phyloP scores from a whole-genome alignment of 1,140 invertebrate genomes.

The Phocides pigmalion region DNA sequence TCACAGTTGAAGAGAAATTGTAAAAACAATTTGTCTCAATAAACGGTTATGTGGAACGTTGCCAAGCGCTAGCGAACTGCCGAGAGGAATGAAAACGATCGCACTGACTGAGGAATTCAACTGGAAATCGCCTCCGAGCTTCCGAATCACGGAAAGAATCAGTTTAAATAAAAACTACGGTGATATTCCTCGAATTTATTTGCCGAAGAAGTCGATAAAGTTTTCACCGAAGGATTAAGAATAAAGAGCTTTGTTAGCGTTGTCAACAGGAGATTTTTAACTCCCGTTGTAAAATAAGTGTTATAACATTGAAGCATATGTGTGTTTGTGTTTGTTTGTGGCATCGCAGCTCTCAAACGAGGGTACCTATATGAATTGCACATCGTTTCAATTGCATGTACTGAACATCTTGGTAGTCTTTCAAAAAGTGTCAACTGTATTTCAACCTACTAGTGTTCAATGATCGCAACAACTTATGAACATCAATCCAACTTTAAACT shows the following conservation, averaged over 20 bases:
- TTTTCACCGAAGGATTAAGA: background rate
- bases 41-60: constrained; percentile 21
- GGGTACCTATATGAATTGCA: too few relatives aligned
- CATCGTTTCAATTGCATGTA: too few relatives aligned
- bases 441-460: too few relatives aligned
- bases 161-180: constrained; percentile 11
- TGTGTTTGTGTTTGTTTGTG: too few relatives aligned
- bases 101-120: constrained; percentile 10
- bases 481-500: too few relatives aligned
- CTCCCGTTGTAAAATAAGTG: too few relatives aligned
- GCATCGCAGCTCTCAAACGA: too few relatives aligned
- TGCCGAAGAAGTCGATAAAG: background rate
- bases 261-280: background rate
- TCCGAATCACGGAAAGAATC: constrained; percentile 10
- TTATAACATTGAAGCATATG: too few relatives aligned
- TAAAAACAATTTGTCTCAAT: constrained; percentile 30
- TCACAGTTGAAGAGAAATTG: constrained; percentile 15
- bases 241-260: too few relatives aligned
- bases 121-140: constrained; percentile 6
- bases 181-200: background rate
- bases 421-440: too few relatives aligned
- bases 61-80: constrained; percentile 7
- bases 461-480: too few relatives aligned
- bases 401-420: too few relatives aligned
- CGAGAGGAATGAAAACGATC: constrained; percentile 8